Percentiles rank a stretch among this genome's conserved stretches.
Conservation (phyloP, 30 jellyfish, hydroid and myxozoan species). For the Hydractinia symbiolongicarpus region DNA sequence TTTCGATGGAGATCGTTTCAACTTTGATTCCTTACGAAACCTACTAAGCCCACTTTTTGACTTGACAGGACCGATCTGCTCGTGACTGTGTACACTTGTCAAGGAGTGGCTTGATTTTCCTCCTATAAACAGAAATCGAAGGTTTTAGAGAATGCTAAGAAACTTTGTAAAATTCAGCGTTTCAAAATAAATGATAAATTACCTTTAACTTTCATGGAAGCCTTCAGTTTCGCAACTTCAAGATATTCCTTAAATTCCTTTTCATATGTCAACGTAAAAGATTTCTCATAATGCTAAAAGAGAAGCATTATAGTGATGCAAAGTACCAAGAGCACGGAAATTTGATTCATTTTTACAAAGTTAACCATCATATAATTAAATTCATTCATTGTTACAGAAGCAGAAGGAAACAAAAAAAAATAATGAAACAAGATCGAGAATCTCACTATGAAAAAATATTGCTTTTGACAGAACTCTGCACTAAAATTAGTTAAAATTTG, state of each 20-base stretch:
- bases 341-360: too few relatives aligned
- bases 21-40: slow-evolving; percentile 26
- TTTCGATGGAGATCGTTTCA: slow-evolving; percentile 63
- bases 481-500: too few relatives aligned
- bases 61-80: neutral
- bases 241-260: slow-evolving; percentile 70
- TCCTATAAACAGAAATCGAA: neutral
- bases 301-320: neutral
- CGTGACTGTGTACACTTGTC: slow-evolving; percentile 11
- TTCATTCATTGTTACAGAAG: too few relatives aligned
- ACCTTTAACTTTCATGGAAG: slow-evolving; percentile 76
- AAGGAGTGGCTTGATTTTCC: slow-evolving; percentile 12
- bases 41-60: neutral
- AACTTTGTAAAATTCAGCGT: neutral
- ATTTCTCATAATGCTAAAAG: slow-evolving; percentile 69
- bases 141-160: slow-evolving; percentile 4
- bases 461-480: too few relatives aligned
- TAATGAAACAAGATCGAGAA: too few relatives aligned
- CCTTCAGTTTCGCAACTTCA: slow-evolving; percentile 65
- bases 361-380: too few relatives aligned
- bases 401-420: too few relatives aligned
- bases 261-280: slow-evolving; percentile 61
- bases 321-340: neutral
- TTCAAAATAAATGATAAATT: neutral
- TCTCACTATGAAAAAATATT: too few relatives aligned